Evolutionary conservation across 2,888 invertebrate species (phyloP).

Genomic region (Zeuzera pyrina): DNA sequence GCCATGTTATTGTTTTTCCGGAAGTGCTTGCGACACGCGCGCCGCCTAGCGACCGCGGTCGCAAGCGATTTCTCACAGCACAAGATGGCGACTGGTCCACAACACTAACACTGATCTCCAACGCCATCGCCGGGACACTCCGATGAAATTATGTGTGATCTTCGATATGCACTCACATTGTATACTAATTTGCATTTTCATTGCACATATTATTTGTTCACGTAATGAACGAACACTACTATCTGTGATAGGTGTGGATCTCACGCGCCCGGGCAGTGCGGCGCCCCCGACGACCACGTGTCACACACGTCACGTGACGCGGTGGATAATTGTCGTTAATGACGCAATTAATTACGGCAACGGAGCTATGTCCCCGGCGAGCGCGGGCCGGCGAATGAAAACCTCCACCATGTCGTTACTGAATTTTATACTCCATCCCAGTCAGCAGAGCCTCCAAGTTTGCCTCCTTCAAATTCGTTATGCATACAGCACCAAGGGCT

Average conservation of each 20-base stretch:
- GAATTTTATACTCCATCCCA: slow-evolving; percentile 74
- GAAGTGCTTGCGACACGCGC: slow-evolving; percentile 48
- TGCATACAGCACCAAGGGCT: slow-evolving; percentile 76
- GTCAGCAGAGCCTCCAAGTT: slow-evolving; percentile 73
- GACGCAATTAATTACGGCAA: slow-evolving; percentile 46
- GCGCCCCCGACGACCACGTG: slow-evolving; percentile 2
- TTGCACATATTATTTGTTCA: no score
- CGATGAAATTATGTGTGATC: no score
- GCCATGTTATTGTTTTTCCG: no score
- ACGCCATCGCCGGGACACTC: slow-evolving; percentile 20
- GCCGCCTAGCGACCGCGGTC: slow-evolving; percentile 52
- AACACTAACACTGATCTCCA: slow-evolving; percentile 22
- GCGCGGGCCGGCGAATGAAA: slow-evolving; percentile 70
- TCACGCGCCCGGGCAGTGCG: no score
- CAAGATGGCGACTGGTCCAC: slow-evolving; percentile 50
- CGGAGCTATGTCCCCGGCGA: slow-evolving; percentile 69
- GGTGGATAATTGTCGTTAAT: no score
- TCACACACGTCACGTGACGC: slow-evolving; percentile 1
- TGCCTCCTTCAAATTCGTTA: slow-evolving; percentile 75
- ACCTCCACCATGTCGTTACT: slow-evolving; percentile 72
- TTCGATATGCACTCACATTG: no score
- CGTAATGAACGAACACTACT: no score
- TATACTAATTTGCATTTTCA: no score
- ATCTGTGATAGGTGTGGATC: no score
- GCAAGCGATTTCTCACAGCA: slow-evolving; percentile 41